Conservation (phyloP, 2,797 vertebrate species). For the Poeciliopsis paucimaculata region DNA sequence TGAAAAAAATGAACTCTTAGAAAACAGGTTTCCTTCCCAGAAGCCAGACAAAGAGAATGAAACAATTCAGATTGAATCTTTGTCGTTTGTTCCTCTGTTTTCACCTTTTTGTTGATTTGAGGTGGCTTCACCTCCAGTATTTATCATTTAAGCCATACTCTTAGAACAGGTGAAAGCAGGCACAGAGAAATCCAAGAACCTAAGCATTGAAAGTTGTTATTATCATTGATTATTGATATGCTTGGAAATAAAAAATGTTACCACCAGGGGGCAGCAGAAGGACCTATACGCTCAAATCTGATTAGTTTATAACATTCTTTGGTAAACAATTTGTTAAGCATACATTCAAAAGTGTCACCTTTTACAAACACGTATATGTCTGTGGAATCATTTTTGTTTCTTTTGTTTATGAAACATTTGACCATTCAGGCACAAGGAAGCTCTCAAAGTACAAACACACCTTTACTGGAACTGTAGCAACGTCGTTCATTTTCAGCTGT, state of each 20-base stretch:
- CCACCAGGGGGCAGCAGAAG: not conserved
- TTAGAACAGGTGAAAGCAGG: not conserved
- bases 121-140: not conserved
- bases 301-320: not conserved
- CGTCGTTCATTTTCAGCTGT: not conserved
- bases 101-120: not conserved
- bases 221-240: not conserved
- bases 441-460: not conserved
- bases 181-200: not conserved
- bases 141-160: not conserved
- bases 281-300: not conserved
- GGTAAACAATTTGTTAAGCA: not conserved
- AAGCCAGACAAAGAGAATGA: not conserved
- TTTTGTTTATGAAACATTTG: not conserved
- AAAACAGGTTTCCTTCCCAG: not conserved
- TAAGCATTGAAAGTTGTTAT: not conserved
- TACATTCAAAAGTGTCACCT: not conserved
- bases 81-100: not conserved
- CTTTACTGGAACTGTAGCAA: not conserved
- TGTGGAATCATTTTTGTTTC: not conserved
- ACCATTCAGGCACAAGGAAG: not conserved
- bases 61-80: not conserved
- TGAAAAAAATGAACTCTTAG: not conserved
- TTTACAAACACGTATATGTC: not conserved
- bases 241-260: not conserved